Evolutionary conservation across 1,140 invertebrate species (phyloP).

Genomic region (Ceratina calcarata): DNA sequence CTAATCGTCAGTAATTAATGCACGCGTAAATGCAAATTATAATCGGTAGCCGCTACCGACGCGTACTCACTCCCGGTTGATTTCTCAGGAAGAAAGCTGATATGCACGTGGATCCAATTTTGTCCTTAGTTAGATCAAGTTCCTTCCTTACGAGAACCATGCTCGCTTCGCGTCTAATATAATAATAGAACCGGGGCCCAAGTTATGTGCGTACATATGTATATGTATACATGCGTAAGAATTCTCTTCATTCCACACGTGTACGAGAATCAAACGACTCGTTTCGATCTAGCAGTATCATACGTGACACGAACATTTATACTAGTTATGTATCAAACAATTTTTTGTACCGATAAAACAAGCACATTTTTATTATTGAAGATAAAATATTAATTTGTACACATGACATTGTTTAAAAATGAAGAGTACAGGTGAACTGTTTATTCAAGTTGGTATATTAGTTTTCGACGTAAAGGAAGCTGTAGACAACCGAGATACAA

Average conservation of each 20-base stretch:
- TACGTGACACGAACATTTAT: no score
- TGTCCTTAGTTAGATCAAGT: constrained; percentile 57
- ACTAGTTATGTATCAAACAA: no score
- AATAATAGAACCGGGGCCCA: constrained; percentile 49
- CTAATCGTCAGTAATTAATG: constrained; percentile 46
- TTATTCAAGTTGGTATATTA: no score
- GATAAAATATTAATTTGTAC: no score
- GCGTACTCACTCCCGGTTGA: constrained; percentile 20
- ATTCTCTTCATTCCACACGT: not conserved
- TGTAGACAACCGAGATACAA: no score
- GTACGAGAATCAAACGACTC: not conserved
- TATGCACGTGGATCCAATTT: constrained; percentile 65
- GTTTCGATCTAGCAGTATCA: not conserved
- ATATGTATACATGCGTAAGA: not conserved
- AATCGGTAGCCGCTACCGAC: constrained; percentile 19
- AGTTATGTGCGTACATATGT: constrained; percentile 26
- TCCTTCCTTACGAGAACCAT: constrained; percentile 35
- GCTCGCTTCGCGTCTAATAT: constrained; percentile 46
- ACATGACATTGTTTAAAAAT: no score
- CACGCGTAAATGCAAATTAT: constrained; percentile 30
- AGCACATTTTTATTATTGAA: no score
- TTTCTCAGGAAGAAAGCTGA: constrained; percentile 66
- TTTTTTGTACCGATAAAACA: no score
- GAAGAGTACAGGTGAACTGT: no score
- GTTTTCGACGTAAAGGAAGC: no score